phyloP scores from a whole-genome alignment of 2,888 invertebrate species.

The Endomychus coccineus region DNA sequence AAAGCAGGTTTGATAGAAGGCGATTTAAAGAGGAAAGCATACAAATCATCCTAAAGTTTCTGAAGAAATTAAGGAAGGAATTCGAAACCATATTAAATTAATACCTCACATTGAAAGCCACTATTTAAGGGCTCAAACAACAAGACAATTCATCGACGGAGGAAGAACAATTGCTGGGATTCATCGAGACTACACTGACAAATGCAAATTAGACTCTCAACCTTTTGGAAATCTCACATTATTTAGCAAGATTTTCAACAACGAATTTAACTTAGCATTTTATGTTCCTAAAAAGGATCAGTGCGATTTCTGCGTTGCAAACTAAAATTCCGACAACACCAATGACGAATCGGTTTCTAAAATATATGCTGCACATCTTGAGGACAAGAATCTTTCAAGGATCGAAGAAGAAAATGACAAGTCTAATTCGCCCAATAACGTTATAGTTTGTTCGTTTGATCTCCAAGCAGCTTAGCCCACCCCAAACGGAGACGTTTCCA shows the following conservation, averaged over 20 bases:
- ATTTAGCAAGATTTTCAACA: slow-evolving; percentile 16
- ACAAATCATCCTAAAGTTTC: slow-evolving; percentile 12
- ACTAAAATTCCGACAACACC: slow-evolving; percentile 13
- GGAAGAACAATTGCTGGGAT: slow-evolving; percentile 26
- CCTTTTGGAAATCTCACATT: slow-evolving; percentile 24
- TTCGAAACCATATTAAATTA: slow-evolving; percentile 22
- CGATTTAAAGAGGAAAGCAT: slow-evolving; percentile 16
- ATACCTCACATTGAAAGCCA: slow-evolving; percentile 27
- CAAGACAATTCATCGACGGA: slow-evolving; percentile 24
- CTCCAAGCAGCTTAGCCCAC: slow-evolving; percentile 26
- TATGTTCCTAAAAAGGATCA: slow-evolving; percentile 20
- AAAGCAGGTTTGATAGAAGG: too few relatives aligned
- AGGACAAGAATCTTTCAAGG: slow-evolving; percentile 8
- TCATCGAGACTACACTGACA: slow-evolving; percentile 22
- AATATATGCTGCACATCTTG: slow-evolving; percentile 15
- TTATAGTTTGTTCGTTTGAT: slow-evolving; percentile 18
- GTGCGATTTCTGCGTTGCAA: slow-evolving; percentile 17
- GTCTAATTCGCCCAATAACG: slow-evolving; percentile 11
- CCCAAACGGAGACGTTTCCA: slow-evolving; percentile 29
- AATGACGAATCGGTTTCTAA: too few relatives aligned
- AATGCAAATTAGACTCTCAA: slow-evolving; percentile 13
- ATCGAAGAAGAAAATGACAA: slow-evolving; percentile 13
- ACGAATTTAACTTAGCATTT: slow-evolving; percentile 6
- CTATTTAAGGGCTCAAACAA: slow-evolving; percentile 21
- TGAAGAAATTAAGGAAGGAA: slow-evolving; percentile 19